Percentiles rank a stretch among this genome's conserved stretches.
Conservation (phyloP, 2,888 invertebrate species). For the Ormyrus labotus region DNA sequence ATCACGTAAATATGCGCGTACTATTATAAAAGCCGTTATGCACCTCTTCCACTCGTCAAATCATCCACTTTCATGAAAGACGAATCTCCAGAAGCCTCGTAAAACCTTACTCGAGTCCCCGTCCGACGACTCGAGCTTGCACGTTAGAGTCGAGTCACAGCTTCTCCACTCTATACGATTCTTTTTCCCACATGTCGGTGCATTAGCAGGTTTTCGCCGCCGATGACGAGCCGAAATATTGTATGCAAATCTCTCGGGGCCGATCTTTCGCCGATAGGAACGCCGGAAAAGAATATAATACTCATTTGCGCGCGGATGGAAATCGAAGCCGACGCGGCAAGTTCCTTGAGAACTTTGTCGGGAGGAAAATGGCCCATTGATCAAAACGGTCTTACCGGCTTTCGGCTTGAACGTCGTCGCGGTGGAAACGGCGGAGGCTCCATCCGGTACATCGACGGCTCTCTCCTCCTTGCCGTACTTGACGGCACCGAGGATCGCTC, state of each 20-base stretch:
- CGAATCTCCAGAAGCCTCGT: too few relatives aligned
- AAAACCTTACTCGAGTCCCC: too few relatives aligned
- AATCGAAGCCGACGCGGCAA: background rate
- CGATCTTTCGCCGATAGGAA: constrained; percentile 18
- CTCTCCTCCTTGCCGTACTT: constrained; percentile 63
- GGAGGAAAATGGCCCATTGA: background rate
- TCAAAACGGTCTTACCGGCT: constrained; percentile 20
- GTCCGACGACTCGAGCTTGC: too few relatives aligned
- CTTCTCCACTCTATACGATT: background rate
- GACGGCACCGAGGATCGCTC: constrained; percentile 18
- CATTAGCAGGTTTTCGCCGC: background rate
- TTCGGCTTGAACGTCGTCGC: background rate
- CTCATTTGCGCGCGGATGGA: background rate
- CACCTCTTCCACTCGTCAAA: too few relatives aligned
- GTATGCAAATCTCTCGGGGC: constrained; percentile 27
- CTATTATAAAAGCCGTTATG: too few relatives aligned
- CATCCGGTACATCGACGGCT: constrained; percentile 67
- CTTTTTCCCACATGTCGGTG: background rate
- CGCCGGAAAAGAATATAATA: constrained; percentile 1
- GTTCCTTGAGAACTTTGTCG: background rate
- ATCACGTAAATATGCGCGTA: too few relatives aligned
- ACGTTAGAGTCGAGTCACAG: too few relatives aligned
- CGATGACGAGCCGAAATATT: constrained; percentile 37
- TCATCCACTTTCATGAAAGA: too few relatives aligned
- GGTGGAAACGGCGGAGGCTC: constrained; percentile 19